These are phyloP conservation scores for Meiosimyza decipiens DNA, from an alignment of 2,888 invertebrate species.

Conservation along the genomic window DNA sequence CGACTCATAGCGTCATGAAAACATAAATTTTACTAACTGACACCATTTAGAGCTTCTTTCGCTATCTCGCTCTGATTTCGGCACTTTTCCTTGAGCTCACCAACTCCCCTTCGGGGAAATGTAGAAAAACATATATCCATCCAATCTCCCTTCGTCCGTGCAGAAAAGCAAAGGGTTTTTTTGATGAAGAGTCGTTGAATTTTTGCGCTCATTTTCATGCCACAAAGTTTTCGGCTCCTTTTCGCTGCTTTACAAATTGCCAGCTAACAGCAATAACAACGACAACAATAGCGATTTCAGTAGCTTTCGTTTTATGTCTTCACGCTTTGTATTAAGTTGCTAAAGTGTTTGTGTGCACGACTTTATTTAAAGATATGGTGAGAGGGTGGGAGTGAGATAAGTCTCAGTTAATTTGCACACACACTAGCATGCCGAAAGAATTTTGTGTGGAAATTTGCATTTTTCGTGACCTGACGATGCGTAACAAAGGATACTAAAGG, in stretches of 20 bases:
- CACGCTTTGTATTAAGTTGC: background rate
- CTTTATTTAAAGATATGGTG: conserved; percentile 9
- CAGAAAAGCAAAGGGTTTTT: conserved; percentile 36
- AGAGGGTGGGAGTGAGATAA: background rate
- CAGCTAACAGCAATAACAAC: conserved; percentile 47
- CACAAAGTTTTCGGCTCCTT: conserved; percentile 60
- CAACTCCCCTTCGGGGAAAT: background rate
- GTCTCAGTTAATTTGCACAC: conserved; percentile 14
- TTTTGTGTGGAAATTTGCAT: conserved; percentile 41
- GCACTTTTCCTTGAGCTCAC: background rate
- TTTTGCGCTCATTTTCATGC: conserved; percentile 46
- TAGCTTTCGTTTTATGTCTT: conserved; percentile 39
- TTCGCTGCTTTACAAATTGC: conserved; percentile 63
- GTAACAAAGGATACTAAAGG: conserved; percentile 41
- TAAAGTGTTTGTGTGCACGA: conserved; percentile 20
- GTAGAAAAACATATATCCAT: too few relatives aligned
- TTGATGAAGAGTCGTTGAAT: conserved; percentile 48
- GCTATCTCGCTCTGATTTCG: conserved; percentile 55
- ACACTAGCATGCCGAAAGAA: conserved; percentile 38
- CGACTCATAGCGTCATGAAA: conserved; percentile 48
- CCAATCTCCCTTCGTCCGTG: background rate
- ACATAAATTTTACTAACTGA: conserved; percentile 59
- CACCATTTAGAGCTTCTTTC: conserved; percentile 59
- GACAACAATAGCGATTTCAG: conserved; percentile 3
- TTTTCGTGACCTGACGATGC: conserved; percentile 42